Percentiles rank a stretch among this genome's conserved stretches.
Conservation (phyloP, 2,113 vertebrate species). For the Paramormyrops kingsleyae region DNA sequence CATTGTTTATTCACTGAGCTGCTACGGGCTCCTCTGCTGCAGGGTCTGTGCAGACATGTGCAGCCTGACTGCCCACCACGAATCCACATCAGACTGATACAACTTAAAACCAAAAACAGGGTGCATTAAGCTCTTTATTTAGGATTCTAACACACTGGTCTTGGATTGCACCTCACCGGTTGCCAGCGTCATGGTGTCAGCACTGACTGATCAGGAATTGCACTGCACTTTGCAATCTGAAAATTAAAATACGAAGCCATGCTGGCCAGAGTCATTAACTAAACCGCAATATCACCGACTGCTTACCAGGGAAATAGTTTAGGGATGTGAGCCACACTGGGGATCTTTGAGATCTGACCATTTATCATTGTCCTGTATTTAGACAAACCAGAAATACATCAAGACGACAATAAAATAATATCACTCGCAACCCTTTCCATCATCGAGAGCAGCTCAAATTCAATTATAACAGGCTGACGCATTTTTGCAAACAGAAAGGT, state of each 20-base stretch:
- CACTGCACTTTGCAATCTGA: background rate
- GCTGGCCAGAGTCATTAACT: constrained; percentile 25
- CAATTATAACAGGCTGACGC: background rate
- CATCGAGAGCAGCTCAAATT: background rate
- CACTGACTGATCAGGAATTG: background rate
- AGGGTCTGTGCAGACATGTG: background rate
- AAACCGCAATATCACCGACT: constrained; percentile 11
- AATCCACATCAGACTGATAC: background rate
- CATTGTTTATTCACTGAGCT: constrained; percentile 7
- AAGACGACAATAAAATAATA: background rate
- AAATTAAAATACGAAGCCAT: constrained; percentile 5
- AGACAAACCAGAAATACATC: background rate
- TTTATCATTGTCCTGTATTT: background rate
- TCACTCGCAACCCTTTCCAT: background rate
- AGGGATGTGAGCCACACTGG: background rate
- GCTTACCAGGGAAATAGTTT: constrained; percentile 7
- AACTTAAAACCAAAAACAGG: background rate
- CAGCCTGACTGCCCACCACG: background rate
- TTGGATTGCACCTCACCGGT: too few species aligned
- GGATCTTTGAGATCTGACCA: background rate
- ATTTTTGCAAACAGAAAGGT: background rate
- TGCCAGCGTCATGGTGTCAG: background rate
- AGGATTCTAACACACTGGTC: background rate
- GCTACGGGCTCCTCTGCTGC: background rate
- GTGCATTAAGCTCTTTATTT: background rate